Conservation (phyloP, 2,888 invertebrate genomes). For the Zonitis immaculata region DNA sequence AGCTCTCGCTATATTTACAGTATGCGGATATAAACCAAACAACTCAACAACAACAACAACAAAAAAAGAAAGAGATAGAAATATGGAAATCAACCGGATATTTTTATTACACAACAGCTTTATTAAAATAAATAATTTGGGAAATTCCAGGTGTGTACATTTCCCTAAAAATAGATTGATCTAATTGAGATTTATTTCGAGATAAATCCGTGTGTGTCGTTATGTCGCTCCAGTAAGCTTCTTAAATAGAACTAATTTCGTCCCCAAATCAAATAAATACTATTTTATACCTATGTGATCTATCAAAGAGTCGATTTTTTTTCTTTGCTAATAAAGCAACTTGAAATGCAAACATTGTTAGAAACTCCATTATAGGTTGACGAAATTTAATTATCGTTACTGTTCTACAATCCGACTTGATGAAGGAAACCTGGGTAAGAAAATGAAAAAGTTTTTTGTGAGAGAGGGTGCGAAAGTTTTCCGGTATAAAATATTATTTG, state of each 20-base stretch:
- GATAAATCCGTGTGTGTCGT: too few relatives aligned
- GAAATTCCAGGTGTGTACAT: too few relatives aligned
- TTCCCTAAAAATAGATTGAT: too few relatives aligned
- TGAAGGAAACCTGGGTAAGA: background rate
- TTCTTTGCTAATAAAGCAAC: constrained; percentile 10
- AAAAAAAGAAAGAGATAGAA: constrained; percentile 5
- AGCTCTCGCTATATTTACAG: background rate
- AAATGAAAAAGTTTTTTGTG: background rate
- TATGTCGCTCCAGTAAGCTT: too few relatives aligned
- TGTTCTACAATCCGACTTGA: constrained; percentile 21
- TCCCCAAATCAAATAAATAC: background rate
- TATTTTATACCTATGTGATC: too few relatives aligned
- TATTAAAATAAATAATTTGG: too few relatives aligned
- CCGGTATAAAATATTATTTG: constrained; percentile 24
- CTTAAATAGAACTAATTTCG: too few relatives aligned
- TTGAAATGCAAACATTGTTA: constrained; percentile 26
- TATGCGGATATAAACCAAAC: constrained; percentile 6
- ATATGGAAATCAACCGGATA: too few relatives aligned
- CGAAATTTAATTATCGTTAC: constrained; percentile 28
- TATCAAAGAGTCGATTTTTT: too few relatives aligned
- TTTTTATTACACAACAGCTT: too few relatives aligned
- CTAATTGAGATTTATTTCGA: too few relatives aligned
- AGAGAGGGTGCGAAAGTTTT: background rate
- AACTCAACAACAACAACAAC: constrained; percentile 3
- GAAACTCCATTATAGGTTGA: constrained; percentile 28